phyloP scores from a whole-genome alignment of 1,140 invertebrate genomes.

The Nasonia longicornis region DNA sequence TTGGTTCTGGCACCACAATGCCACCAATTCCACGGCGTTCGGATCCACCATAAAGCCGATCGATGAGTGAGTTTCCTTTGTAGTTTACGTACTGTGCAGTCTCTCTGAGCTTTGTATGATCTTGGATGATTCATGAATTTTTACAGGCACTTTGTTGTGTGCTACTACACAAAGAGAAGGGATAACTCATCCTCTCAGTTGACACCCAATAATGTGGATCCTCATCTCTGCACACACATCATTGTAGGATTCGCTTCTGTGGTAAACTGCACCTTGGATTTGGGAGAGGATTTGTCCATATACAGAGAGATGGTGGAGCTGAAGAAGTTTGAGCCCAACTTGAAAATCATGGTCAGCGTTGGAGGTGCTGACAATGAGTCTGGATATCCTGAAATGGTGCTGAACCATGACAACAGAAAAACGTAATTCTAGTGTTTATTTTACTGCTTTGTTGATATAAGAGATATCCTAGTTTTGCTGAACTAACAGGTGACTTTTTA shows the following conservation, averaged over 20 bases:
- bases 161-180: constrained; percentile 75
- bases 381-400: constrained; percentile 79
- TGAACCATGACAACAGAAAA: constrained; percentile 76
- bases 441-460: constrained; percentile 2
- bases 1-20: constrained; percentile 38
- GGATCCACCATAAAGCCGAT: constrained; percentile 34
- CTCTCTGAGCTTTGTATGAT: neutral
- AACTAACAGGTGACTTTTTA: neutral
- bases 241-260: constrained; percentile 81
- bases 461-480: neutral
- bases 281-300: constrained; percentile 62
- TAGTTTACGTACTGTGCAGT: neutral
- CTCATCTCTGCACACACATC: constrained; percentile 84
- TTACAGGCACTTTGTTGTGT: constrained; percentile 60
- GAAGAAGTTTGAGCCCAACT: constrained; percentile 75
- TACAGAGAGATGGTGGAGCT: constrained; percentile 72
- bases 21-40: neutral
- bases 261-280: constrained; percentile 72
- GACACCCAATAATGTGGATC: constrained; percentile 72
- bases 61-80: constrained; percentile 24
- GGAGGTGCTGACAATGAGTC: constrained; percentile 74
- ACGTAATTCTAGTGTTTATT: constrained; percentile 57
- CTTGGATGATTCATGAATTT: neutral
- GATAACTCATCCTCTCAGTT: constrained; percentile 61
- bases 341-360: constrained; percentile 84